A percentile compares a stretch with the other conserved stretches of the same genome.
Conservation (phyloP, 2,797 vertebrate genomes). For the Lateolabrax maculatus region DNA sequence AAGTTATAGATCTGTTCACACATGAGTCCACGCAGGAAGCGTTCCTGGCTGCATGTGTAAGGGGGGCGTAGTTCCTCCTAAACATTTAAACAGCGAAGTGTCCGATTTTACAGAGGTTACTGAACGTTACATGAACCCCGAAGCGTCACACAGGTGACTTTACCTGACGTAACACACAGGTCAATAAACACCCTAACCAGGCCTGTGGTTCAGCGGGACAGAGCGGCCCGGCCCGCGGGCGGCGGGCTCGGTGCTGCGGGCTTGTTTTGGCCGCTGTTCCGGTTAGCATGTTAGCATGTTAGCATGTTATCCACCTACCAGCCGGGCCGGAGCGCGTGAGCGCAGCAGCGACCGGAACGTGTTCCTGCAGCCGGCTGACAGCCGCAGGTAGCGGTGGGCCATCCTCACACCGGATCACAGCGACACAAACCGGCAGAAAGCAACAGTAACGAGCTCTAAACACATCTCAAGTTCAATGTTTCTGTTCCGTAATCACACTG, state of each 20-base stretch:
- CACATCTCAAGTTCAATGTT: background rate
- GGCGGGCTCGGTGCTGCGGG: background rate
- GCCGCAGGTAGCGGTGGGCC: slow-evolving; percentile 73
- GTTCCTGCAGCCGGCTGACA: slow-evolving; percentile 53
- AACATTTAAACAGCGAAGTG: too few species aligned
- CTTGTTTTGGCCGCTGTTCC: slow-evolving; percentile 1
- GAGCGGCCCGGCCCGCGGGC: background rate
- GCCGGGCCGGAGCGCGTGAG: slow-evolving; percentile 23
- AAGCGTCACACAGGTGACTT: background rate
- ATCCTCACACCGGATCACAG: slow-evolving; percentile 39
- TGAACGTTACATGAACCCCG: too few species aligned
- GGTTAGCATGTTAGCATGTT: slow-evolving; percentile 64
- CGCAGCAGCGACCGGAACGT: slow-evolving; percentile 39
- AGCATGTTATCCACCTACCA: slow-evolving; percentile 64
- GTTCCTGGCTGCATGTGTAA: too few species aligned
- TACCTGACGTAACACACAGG: background rate
- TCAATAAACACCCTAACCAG: background rate
- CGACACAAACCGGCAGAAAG: background rate
- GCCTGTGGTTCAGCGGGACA: background rate
- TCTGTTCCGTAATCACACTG: slow-evolving; percentile 19
- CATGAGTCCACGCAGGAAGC: too few species aligned
- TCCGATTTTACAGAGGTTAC: too few species aligned
- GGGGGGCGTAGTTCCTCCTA: too few species aligned
- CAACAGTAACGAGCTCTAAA: background rate
- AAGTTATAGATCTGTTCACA: too few species aligned